Percentiles rank a stretch among this genome's conserved stretches.
Evolutionary conservation across 1,140 invertebrate species (phyloP).

Genomic region (Drosophila ogumai): DNA sequence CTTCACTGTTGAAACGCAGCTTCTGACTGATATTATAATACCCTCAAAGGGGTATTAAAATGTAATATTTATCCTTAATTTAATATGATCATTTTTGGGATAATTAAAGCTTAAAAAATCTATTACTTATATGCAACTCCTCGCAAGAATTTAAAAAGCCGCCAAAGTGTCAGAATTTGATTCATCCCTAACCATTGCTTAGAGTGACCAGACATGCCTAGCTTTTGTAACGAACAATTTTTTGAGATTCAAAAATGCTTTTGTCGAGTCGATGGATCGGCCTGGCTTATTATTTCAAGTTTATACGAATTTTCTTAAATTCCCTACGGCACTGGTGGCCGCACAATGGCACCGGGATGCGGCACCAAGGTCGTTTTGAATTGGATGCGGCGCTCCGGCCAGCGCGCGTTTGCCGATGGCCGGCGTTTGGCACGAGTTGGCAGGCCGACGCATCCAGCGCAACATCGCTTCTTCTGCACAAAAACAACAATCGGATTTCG

Average conservation of each 20-base stretch:
- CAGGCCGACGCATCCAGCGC: slow-evolving; percentile 17
- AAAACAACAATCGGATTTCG: slow-evolving; percentile 78
- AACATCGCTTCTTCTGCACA: slow-evolving; percentile 54
- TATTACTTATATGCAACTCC: too few relatives aligned
- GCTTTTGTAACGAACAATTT: not conserved
- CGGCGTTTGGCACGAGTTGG: slow-evolving; percentile 26
- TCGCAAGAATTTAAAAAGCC: not conserved
- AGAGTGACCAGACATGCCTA: not conserved
- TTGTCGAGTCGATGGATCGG: not conserved
- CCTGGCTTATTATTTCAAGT: slow-evolving; percentile 46
- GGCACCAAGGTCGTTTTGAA: slow-evolving; percentile 48
- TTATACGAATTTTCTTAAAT: slow-evolving; percentile 38
- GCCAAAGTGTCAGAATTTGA: not conserved
- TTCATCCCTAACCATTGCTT: not conserved
- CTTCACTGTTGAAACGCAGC: too few relatives aligned
- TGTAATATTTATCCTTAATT: too few relatives aligned
- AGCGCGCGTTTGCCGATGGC: slow-evolving; percentile 2
- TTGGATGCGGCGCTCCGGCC: slow-evolving; percentile 42
- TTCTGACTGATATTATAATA: too few relatives aligned
- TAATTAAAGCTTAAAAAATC: too few relatives aligned
- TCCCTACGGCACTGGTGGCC: slow-evolving; percentile 47
- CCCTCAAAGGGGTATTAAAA: too few relatives aligned
- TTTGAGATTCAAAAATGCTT: slow-evolving; percentile 6
- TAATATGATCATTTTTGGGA: too few relatives aligned
- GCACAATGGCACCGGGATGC: slow-evolving; percentile 52